Evolutionary conservation across 1,140 invertebrate genomes (phyloP).

Genomic region (Hydropsyche tenuis): DNA sequence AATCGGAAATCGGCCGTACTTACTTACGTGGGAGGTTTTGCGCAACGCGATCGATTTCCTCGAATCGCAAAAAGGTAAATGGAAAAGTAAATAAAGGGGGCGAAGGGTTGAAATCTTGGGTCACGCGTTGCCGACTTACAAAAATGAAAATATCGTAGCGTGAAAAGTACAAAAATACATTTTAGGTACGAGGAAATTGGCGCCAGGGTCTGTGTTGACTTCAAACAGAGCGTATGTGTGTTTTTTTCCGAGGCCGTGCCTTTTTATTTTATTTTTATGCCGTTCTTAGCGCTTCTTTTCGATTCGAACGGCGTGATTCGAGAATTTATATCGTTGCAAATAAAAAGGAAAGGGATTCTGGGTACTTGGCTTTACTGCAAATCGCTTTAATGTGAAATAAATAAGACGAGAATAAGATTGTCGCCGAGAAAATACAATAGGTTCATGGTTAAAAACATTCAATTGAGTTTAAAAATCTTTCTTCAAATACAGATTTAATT

Average conservation of each 20-base stretch:
- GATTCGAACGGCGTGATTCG: background rate
- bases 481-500: too few species aligned
- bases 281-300: background rate
- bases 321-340: slow-evolving; percentile 14
- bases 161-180: slow-evolving; percentile 15
- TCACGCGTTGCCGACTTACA: slow-evolving; percentile 35
- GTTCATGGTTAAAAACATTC: too few species aligned
- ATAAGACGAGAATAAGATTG: too few species aligned
- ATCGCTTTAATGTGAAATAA: too few species aligned
- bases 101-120: slow-evolving; percentile 31
- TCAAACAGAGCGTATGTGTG: slow-evolving; percentile 15
- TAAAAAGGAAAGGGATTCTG: too few species aligned
- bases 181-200: slow-evolving; percentile 14
- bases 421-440: too few species aligned
- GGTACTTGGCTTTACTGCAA: too few species aligned
- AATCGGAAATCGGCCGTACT: too few species aligned
- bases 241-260: background rate
- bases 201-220: slow-evolving; percentile 11
- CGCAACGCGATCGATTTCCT: too few species aligned
- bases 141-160: slow-evolving; percentile 35
- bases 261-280: background rate
- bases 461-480: too few species aligned
- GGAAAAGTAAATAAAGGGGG: slow-evolving; percentile 3
- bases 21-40: too few species aligned
- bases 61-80: background rate